Conservation (phyloP, 2,113 vertebrate species). For the Marmota monax region DNA sequence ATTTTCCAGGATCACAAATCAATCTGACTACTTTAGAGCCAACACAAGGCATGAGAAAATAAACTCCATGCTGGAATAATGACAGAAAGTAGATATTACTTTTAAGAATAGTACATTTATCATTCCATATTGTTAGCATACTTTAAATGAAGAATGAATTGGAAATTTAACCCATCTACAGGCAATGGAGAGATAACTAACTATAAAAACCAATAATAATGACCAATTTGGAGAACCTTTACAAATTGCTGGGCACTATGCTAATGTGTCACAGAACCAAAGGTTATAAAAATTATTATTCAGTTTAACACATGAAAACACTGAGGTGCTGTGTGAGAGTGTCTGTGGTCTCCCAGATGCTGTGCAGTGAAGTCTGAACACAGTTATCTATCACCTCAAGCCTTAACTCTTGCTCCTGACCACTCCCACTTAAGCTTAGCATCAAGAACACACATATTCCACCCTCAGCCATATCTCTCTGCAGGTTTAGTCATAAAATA, state of each 20-base stretch:
- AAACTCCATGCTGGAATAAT: constrained; percentile 34
- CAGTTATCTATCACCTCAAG: background rate
- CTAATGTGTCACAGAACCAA: background rate
- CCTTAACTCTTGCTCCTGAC: background rate
- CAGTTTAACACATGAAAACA: background rate
- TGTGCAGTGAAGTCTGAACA: background rate
- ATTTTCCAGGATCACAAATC: constrained; percentile 19
- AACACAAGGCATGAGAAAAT: background rate
- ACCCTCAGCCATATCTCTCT: background rate
- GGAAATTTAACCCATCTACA: background rate
- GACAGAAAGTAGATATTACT: background rate
- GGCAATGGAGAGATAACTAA: background rate
- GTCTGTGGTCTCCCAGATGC: background rate
- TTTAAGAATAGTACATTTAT: background rate
- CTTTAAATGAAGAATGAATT: background rate
- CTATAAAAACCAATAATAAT: background rate
- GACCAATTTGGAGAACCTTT: background rate
- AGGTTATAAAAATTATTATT: background rate
- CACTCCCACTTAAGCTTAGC: background rate
- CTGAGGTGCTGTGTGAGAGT: background rate
- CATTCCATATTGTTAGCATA: background rate
- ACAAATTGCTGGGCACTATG: background rate
- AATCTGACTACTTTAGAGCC: background rate
- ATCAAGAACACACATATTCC: background rate
- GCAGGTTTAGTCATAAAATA: background rate